Evolutionary conservation across 2,113 vertebrate genomes (phyloP).

Genomic region (Climacteris rufus): DNA sequence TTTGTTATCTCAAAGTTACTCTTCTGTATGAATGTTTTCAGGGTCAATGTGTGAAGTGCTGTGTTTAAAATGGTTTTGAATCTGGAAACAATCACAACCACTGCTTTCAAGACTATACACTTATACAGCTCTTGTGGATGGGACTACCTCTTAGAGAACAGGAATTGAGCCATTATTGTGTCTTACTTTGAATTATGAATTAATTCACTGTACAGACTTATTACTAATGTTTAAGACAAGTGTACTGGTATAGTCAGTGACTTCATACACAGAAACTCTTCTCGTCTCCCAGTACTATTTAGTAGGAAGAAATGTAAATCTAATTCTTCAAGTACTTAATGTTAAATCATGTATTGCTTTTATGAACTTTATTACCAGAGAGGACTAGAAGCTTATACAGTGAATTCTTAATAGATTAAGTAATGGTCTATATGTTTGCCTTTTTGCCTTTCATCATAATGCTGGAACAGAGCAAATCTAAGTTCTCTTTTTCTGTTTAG

Average conservation of each 20-base stretch:
- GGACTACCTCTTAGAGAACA: neutral
- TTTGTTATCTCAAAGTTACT: neutral
- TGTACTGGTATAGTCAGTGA: neutral
- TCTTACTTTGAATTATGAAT: slow-evolving; percentile 8
- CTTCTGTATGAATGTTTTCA: neutral
- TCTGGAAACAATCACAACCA: neutral
- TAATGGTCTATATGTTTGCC: neutral
- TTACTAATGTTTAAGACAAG: neutral
- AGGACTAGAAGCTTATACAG: neutral
- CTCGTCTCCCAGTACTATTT: neutral
- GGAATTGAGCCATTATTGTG: neutral
- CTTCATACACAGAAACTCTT: neutral
- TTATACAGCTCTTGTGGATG: neutral
- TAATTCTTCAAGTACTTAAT: neutral
- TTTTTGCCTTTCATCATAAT: neutral
- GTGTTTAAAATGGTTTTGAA: neutral
- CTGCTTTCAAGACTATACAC: neutral
- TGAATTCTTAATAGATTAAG: neutral
- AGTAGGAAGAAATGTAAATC: neutral
- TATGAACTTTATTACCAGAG: neutral
- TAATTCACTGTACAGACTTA: neutral
- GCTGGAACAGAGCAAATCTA: neutral
- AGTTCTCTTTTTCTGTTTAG: neutral
- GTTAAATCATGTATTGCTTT: neutral
- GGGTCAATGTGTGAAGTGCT: neutral